Percentiles rank a stretch among this genome's conserved stretches.
These are phyloP conservation scores for Apteryx owenii DNA, from an alignment of 2,113 vertebrate species.

Conservation along the genomic window DNA sequence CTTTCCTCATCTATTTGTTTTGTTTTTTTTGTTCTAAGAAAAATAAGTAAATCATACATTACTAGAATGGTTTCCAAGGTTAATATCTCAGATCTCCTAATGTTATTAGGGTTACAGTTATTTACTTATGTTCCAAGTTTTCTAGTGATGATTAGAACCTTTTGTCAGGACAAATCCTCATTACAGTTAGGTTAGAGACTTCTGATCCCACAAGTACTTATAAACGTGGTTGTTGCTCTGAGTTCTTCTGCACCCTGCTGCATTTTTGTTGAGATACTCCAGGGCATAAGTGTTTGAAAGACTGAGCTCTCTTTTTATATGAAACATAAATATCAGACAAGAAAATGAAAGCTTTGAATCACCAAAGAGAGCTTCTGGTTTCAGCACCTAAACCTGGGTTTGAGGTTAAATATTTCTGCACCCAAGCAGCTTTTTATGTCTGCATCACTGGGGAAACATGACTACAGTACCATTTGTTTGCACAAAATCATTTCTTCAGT, in stretches of 20 bases:
- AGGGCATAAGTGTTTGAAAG: neutral
- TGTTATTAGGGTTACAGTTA: neutral
- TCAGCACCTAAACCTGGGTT: neutral
- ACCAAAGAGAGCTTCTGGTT: neutral
- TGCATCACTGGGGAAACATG: neutral
- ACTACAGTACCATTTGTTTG: neutral
- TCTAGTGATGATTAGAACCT: neutral
- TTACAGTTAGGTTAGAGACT: neutral
- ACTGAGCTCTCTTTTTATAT: neutral
- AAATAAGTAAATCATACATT: neutral
- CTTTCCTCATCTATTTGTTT: conserved; percentile 12
- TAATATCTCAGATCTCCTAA: neutral
- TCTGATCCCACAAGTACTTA: neutral
- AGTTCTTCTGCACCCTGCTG: neutral
- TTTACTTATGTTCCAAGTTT: neutral
- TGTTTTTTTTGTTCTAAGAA: neutral
- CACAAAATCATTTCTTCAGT: neutral
- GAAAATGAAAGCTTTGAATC: neutral
- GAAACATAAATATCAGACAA: neutral
- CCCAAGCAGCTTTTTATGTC: neutral
- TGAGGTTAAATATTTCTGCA: neutral
- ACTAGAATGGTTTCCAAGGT: neutral
- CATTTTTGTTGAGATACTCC: neutral
- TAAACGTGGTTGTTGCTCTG: neutral
- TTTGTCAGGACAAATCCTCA: neutral